A percentile compares a stretch with the other conserved stretches of the same genome.
These are phyloP conservation scores for Limnephilus rhombicus DNA, from an alignment of 2,888 invertebrate species.

Conservation along the genomic window DNA sequence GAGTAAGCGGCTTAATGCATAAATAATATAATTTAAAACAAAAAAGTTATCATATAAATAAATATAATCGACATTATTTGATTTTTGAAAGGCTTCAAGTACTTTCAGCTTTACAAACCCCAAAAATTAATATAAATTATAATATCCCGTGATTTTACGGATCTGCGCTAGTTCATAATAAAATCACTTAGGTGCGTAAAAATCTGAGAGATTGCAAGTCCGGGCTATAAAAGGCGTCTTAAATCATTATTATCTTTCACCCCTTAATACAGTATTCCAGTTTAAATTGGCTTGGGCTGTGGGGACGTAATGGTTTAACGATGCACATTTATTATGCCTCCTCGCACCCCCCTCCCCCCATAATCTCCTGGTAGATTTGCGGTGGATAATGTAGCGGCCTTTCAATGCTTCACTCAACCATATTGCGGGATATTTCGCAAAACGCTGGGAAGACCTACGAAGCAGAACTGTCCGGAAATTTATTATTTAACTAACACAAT, in stretches of 20 bases:
- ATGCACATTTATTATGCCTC: conserved; percentile 59
- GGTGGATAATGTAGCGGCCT: conserved; percentile 14
- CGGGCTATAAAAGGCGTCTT: background rate
- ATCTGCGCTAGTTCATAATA: background rate
- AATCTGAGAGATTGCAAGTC: background rate
- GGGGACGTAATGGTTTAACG: conserved; percentile 52
- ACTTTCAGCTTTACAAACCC: too few relatives aligned
- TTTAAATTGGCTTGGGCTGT: conserved; percentile 56
- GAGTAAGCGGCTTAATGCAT: too few relatives aligned
- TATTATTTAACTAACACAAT: background rate
- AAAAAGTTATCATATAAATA: too few relatives aligned
- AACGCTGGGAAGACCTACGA: background rate
- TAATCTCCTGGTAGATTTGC: conserved; percentile 37
- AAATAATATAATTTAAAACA: too few relatives aligned
- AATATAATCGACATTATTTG: too few relatives aligned
- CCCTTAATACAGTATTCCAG: conserved; percentile 53
- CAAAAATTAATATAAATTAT: too few relatives aligned
- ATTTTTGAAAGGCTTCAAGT: too few relatives aligned
- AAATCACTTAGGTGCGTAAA: background rate
- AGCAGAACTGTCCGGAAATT: background rate
- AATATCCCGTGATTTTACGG: too few relatives aligned
- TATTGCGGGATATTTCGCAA: background rate
- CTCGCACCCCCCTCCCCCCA: background rate
- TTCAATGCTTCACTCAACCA: conserved; percentile 5
- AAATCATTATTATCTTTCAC: conserved; percentile 1